Percentiles rank a stretch among this genome's conserved stretches.
Evolutionary conservation across 1,140 invertebrate species (phyloP).

Genomic region (Tetramorium simillimum): DNA sequence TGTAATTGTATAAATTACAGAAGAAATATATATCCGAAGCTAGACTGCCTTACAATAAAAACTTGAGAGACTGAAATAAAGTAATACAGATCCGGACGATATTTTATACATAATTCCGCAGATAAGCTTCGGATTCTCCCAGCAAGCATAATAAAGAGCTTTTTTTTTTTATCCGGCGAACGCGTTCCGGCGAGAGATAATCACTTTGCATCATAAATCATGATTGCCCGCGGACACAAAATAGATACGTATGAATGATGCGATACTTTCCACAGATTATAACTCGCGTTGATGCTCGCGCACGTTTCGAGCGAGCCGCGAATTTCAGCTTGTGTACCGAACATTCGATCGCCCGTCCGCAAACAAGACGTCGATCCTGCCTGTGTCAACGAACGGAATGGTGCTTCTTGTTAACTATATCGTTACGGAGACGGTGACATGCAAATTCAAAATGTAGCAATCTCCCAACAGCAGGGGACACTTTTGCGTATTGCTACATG

Average conservation of each 20-base stretch:
- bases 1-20: neutral
- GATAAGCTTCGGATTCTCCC: conserved; percentile 9
- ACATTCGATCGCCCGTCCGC: conserved; percentile 66
- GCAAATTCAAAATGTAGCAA: neutral
- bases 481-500: neutral
- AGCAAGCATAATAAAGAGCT: conserved; percentile 5
- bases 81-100: neutral
- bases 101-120: neutral
- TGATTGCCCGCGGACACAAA: conserved; percentile 2
- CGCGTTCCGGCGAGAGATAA: neutral
- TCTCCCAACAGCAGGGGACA: neutral
- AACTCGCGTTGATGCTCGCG: conserved; percentile 3
- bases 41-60: neutral
- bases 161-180: conserved; percentile 9
- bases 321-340: conserved; percentile 63
- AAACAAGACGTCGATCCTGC: conserved; percentile 69
- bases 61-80: neutral
- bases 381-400: conserved; percentile 45
- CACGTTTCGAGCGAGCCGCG: neutral
- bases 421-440: conserved; percentile 16
- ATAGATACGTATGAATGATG: conserved; percentile 19
- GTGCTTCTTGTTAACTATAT: conserved; percentile 54
- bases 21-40: neutral
- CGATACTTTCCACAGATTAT: conserved; percentile 58
- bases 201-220: conserved; percentile 31